Percentiles rank a stretch among this genome's conserved stretches.
Conservation (phyloP, 2,113 vertebrate species). For the Fulica atra region DNA sequence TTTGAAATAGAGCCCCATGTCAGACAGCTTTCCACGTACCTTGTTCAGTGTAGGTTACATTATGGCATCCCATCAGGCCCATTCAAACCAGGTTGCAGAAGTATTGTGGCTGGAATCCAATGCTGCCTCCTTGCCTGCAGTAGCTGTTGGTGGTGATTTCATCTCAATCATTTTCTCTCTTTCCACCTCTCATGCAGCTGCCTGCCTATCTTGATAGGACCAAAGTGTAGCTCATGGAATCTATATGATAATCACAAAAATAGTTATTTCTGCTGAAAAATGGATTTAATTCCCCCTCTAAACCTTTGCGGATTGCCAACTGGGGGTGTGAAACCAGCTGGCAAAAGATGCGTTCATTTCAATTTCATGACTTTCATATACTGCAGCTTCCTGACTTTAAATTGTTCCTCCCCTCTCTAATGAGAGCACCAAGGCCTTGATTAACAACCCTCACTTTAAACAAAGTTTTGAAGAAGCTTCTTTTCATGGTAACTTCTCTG, state of each 20-base stretch:
- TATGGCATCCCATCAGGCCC: constrained; percentile 38
- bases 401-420: constrained; percentile 27
- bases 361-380: constrained; percentile 54
- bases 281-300: constrained; percentile 62
- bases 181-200: constrained; percentile 65
- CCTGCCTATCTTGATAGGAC: constrained; percentile 56
- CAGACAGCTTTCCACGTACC: neutral
- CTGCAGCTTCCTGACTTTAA: constrained; percentile 26
- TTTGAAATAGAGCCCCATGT: neutral
- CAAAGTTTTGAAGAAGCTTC: constrained; percentile 35
- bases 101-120: constrained; percentile 42
- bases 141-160: constrained; percentile 49
- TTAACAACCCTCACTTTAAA: constrained; percentile 33
- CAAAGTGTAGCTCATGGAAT: constrained; percentile 61
- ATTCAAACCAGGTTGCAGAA: constrained; percentile 44
- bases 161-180: constrained; percentile 43
- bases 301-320: constrained; percentile 67
- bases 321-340: constrained; percentile 73
- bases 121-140: neutral
- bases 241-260: constrained; percentile 67
- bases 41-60: neutral
- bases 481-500: neutral
- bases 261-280: constrained; percentile 67
- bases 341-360: constrained; percentile 49
- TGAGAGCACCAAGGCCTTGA: constrained; percentile 36